phyloP scores from a whole-genome alignment of 35 echinoderm and acorn worm genomes.

The Heliocidaris tuberculata region DNA sequence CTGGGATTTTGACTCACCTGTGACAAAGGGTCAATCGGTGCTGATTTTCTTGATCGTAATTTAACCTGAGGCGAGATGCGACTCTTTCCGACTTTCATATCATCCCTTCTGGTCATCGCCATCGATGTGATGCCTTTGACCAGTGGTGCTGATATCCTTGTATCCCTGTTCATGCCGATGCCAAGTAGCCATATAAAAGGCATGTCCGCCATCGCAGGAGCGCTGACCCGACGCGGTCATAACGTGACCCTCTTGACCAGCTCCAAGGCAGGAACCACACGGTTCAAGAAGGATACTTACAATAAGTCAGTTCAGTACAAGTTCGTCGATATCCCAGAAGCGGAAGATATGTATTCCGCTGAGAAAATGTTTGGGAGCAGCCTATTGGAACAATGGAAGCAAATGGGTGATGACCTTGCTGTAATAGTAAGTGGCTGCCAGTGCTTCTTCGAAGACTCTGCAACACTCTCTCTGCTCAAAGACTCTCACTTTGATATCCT shows the following conservation, averaged over 20 bases:
- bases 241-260: slow-evolving; percentile 11
- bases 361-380: background rate
- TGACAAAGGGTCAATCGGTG: too few species aligned
- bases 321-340: background rate
- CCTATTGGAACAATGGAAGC: background rate
- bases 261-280: background rate
- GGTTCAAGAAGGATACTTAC: background rate
- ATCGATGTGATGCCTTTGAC: background rate
- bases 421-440: background rate
- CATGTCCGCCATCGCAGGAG: background rate
- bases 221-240: background rate
- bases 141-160: background rate
- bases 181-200: background rate
- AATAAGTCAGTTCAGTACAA: background rate
- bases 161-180: background rate
- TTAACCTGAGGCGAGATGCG: background rate
- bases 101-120: background rate
- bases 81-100: background rate
- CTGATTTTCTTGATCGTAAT: too few species aligned
- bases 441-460: background rate
- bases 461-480: background rate
- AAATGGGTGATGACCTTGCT: background rate
- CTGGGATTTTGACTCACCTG: background rate
- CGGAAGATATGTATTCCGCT: background rate
- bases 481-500: slow-evolving; percentile 2